Evolutionary conservation across 1,140 invertebrate species (phyloP), one percentile per base, ranked within the genome.

Genomic region (Goniozus legneri): DNA sequence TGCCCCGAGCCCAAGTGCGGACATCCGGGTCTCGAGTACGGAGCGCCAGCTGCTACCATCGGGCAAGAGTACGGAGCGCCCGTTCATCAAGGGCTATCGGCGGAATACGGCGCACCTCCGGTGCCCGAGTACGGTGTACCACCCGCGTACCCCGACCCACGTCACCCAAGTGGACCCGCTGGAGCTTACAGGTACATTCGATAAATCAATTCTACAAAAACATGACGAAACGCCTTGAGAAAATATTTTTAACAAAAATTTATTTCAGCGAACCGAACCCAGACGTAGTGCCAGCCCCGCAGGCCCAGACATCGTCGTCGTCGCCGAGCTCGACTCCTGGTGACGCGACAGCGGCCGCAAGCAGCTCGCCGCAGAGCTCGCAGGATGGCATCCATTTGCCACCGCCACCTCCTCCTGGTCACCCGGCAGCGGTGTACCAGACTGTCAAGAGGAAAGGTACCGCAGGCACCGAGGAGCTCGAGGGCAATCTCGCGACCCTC

Each of bases 1-100:
- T 95, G 92, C 64, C 92, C 92, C 1, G 91, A 94, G 58, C 91
- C 91, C 1, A 91, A 92, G 74, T 93, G 89, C 67, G 86, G 83
- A 8, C 80, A 79, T 50, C 77, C 79, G 10, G 82, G 84, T 27
- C 71, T 87, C 14, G 84, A 86, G 53, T 90, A 89, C 44, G 86
- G 85, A 18, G 81, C 82, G 16, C 84, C 85, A 31, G 72, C 82
- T 42, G 69, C 85, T 18, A 80, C 80, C 22, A 59, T 73, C 8
- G 46, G 77, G 41, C 82, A 84, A 34, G 84, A 87, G 64, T 89
- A 88, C 58, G 85, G 82, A 16, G 77, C 82, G 43, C 82, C 85
- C 13, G 58, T 69, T 37, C 80, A 80, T 52, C 74, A 78, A 50
- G 76, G 73, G 47, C 77, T 82, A 37, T 62, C 68, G 7, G 77